Conservation (phyloP, 2,113 vertebrate species). For the Micromys minutus region DNA sequence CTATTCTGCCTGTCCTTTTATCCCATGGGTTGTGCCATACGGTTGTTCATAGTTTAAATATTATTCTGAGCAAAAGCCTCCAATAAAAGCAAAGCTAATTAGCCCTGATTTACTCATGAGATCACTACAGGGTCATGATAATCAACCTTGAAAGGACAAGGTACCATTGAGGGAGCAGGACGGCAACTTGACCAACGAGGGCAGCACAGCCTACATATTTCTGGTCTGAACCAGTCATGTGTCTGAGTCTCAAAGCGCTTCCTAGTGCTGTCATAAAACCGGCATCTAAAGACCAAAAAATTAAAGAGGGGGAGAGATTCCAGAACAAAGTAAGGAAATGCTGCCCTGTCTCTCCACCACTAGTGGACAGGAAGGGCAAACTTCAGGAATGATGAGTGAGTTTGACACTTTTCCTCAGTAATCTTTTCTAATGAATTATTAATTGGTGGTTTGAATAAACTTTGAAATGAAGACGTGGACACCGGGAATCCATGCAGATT, state of each 20-base stretch:
- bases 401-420: background rate
- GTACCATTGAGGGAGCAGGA: background rate
- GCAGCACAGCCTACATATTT: background rate
- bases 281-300: background rate
- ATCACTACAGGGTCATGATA: background rate
- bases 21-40: background rate
- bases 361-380: background rate
- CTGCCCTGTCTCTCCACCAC: background rate
- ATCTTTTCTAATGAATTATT: background rate
- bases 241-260: background rate
- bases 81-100: background rate
- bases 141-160: background rate
- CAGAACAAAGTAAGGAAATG: background rate
- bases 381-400: background rate
- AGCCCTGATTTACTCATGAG: background rate
- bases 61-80: conserved; percentile 24
- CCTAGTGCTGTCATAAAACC: background rate
- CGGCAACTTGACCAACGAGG: background rate
- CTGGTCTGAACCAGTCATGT: background rate
- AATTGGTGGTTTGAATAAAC: background rate
- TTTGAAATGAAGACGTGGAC: background rate
- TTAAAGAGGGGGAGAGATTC: background rate
- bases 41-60: conserved; percentile 15
- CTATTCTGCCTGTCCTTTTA: background rate
- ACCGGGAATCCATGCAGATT: background rate